phyloP scores from a whole-genome alignment of 1,140 invertebrate genomes.

The Rhynchophorus ferrugineus region DNA sequence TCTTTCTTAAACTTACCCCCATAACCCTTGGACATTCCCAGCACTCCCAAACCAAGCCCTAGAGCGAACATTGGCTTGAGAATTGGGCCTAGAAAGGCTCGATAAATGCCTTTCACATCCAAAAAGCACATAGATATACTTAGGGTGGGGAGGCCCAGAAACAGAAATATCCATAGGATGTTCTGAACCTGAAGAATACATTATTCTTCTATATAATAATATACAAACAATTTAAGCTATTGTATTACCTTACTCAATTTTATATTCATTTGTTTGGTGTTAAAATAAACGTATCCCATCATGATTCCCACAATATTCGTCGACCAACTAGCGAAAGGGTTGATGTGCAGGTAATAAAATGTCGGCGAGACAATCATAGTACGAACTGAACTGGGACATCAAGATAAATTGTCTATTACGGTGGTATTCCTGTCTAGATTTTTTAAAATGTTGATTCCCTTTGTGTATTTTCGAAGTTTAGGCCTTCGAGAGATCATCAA shows the following conservation, averaged over 20 bases:
- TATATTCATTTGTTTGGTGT: not conserved
- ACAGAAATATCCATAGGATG: not conserved
- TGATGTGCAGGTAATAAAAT: not conserved
- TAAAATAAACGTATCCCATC: conserved; percentile 3
- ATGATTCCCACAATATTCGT: not conserved
- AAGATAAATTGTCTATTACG: no score
- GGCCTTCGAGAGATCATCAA: no score
- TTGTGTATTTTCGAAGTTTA: no score
- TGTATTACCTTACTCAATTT: not conserved
- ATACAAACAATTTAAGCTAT: no score
- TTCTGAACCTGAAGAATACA: not conserved
- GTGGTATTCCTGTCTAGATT: no score
- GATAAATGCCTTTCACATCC: not conserved
- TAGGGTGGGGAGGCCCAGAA: conserved; percentile 1
- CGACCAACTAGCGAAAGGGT: conserved; percentile 1
- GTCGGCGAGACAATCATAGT: not conserved
- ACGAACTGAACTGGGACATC: no score
- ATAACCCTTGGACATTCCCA: conserved; percentile 7
- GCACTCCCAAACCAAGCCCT: conserved; percentile 5
- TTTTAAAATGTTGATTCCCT: no score
- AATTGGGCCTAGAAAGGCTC: conserved; percentile 7
- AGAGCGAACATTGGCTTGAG: conserved; percentile 3
- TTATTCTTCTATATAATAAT: no score
- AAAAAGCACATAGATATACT: not conserved
- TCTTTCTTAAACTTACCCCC: no score